Conservation (phyloP, 2,888 invertebrate genomes). For the Morpho achilles region DNA sequence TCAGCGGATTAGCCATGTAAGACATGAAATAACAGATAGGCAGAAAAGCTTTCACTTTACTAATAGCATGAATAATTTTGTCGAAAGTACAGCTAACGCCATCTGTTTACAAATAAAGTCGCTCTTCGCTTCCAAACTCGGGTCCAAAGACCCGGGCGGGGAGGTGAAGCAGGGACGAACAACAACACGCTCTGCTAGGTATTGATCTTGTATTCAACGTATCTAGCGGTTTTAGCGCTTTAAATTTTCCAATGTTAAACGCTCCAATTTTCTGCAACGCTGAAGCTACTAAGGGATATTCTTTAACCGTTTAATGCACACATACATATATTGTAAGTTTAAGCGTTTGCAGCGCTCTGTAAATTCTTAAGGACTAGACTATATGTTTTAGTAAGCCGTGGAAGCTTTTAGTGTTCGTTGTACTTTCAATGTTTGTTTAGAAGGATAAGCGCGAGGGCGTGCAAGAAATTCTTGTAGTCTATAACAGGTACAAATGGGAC, state of each 20-base stretch:
- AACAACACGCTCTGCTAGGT: slow-evolving; percentile 53
- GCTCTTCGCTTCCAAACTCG: slow-evolving; percentile 36
- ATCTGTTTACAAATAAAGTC: slow-evolving; percentile 40
- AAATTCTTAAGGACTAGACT: slow-evolving; percentile 14
- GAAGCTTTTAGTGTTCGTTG: not conserved
- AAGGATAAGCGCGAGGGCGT: slow-evolving; percentile 39
- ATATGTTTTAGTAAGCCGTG: slow-evolving; percentile 13
- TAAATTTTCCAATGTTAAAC: not conserved
- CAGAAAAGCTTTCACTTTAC: too few relatives aligned
- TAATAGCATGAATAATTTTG: too few relatives aligned
- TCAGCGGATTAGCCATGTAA: too few relatives aligned
- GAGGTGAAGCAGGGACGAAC: slow-evolving; percentile 41
- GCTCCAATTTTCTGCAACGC: slow-evolving; percentile 7
- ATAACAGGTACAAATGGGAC: slow-evolving; percentile 37
- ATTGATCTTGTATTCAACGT: slow-evolving; percentile 47
- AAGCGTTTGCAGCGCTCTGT: slow-evolving; percentile 28
- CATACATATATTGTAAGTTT: not conserved
- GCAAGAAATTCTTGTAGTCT: slow-evolving; percentile 29
- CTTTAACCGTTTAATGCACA: not conserved
- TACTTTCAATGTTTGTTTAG: slow-evolving; percentile 26
- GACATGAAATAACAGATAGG: too few relatives aligned
- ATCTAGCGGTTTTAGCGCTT: slow-evolving; percentile 42
- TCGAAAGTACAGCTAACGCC: slow-evolving; percentile 6
- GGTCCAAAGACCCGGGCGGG: slow-evolving; percentile 59
- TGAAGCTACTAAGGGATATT: slow-evolving; percentile 2